Evolutionary conservation across 1,140 invertebrate species (phyloP).

Genomic region (Frieseomelitta varia): DNA sequence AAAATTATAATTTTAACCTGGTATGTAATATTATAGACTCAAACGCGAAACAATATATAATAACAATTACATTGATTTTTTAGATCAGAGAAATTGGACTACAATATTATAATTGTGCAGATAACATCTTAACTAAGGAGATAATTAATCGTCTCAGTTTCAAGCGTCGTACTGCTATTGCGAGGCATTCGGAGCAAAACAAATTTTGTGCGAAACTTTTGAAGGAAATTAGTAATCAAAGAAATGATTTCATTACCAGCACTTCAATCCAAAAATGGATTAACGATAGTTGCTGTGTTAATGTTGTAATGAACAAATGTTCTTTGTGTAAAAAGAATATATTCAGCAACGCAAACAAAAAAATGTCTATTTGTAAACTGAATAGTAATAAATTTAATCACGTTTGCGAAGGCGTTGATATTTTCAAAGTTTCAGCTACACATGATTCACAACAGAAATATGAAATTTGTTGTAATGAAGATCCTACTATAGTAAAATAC

Average conservation of each 20-base stretch:
- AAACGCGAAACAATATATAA: neutral
- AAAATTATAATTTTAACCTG: conserved; percentile 85
- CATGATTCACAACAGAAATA: conserved; percentile 53
- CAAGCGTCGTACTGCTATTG: conserved; percentile 64
- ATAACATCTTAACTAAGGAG: conserved; percentile 79
- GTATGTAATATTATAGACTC: conserved; percentile 75
- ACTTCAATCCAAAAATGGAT: conserved; percentile 75
- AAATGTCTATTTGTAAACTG: conserved; percentile 62
- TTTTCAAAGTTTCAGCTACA: conserved; percentile 66
- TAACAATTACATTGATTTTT: conserved; percentile 62
- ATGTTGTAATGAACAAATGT: conserved; percentile 78
- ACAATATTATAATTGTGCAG: conserved; percentile 86
- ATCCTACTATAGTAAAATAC: conserved; percentile 31
- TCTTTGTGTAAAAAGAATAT: conserved; percentile 65
- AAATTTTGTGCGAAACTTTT: conserved; percentile 65
- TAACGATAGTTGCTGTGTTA: conserved; percentile 79
- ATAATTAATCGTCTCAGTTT: conserved; percentile 69
- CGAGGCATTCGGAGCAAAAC: conserved; percentile 60
- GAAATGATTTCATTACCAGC: conserved; percentile 52
- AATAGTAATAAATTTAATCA: conserved; percentile 47
- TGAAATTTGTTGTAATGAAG: conserved; percentile 65
- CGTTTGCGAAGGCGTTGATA: conserved; percentile 72
- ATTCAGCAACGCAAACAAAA: conserved; percentile 22
- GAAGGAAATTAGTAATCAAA: conserved; percentile 50
- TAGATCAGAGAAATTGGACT: conserved; percentile 86